Conservation (phyloP, 2,888 invertebrate species). For the Oscheius sp. region DNA sequence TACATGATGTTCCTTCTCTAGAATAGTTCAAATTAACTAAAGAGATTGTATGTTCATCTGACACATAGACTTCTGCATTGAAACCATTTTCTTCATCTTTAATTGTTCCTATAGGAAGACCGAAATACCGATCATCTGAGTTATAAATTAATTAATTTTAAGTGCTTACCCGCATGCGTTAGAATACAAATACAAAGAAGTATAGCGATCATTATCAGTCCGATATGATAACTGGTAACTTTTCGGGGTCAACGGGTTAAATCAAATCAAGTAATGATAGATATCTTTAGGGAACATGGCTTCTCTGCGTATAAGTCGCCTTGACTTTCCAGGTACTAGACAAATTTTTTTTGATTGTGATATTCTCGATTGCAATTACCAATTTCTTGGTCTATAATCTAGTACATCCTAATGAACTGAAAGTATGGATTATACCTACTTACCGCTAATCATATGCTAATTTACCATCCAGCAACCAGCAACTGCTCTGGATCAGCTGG, state of each 20-base stretch:
- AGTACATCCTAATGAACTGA: too few species aligned
- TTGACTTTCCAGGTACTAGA: too few species aligned
- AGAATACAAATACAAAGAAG: neutral
- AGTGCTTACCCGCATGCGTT: neutral
- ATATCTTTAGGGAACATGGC: too few species aligned
- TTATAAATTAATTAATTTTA: neutral
- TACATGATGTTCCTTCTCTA: neutral
- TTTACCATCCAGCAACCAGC: too few species aligned
- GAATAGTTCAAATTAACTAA: conserved; percentile 27
- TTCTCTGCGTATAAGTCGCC: too few species aligned
- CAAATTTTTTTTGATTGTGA: too few species aligned
- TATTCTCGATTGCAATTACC: too few species aligned
- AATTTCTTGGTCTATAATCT: too few species aligned
- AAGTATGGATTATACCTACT: too few species aligned
- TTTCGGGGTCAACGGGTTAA: conserved; percentile 23
- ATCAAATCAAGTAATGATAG: too few species aligned
- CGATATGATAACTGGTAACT: conserved; percentile 11
- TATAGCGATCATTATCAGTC: conserved; percentile 6
- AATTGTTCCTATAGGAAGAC: conserved; percentile 18
- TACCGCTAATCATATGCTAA: too few species aligned
- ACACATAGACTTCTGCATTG: conserved; percentile 26
- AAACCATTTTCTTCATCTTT: neutral
- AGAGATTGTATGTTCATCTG: conserved; percentile 35
- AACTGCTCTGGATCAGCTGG: conserved; percentile 2
- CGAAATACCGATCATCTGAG: conserved; percentile 18